phyloP scores from a whole-genome alignment of 2,113 vertebrate genomes.

The Caranx melampygus region DNA sequence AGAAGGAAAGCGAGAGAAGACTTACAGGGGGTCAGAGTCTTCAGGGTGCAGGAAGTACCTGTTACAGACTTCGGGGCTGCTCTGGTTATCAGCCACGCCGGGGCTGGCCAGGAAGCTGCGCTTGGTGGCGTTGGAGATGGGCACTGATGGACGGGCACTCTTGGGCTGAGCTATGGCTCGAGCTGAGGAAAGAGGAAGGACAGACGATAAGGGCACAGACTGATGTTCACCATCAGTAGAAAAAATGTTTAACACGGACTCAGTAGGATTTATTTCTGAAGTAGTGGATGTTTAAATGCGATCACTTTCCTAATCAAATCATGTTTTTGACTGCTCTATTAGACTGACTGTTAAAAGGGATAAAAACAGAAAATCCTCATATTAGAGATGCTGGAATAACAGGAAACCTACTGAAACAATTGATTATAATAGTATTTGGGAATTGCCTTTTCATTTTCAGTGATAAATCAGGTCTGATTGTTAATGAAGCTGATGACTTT shows the following conservation, averaged over 20 bases:
- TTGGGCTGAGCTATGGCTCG: slow-evolving; percentile 89
- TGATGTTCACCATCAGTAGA: neutral
- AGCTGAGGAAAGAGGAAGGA: slow-evolving; percentile 73
- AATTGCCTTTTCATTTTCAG: no score
- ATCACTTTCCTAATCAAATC: no score
- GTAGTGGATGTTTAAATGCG: no score
- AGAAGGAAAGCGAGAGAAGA: slow-evolving; percentile 67
- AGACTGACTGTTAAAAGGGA: neutral
- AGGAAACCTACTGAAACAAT: no score
- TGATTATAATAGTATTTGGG: no score
- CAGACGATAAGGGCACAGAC: neutral
- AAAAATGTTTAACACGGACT: neutral
- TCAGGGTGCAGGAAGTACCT: slow-evolving; percentile 90
- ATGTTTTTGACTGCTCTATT: no score
- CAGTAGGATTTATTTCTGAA: neutral
- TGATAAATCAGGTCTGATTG: no score
- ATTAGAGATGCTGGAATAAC: no score
- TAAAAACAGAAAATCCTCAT: no score
- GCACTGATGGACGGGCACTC: slow-evolving; percentile 88
- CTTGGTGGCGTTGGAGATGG: slow-evolving; percentile 95
- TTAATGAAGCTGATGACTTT: no score
- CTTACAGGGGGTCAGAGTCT: slow-evolving; percentile 89
- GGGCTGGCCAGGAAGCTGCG: slow-evolving; percentile 92
- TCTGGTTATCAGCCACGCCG: slow-evolving; percentile 76
- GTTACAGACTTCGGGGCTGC: slow-evolving; percentile 85